Percentiles rank a stretch among this genome's conserved stretches.
These are phyloP conservation scores for Muscicapa striata DNA, from an alignment of 2,797 vertebrate genomes.

Conservation along the genomic window DNA sequence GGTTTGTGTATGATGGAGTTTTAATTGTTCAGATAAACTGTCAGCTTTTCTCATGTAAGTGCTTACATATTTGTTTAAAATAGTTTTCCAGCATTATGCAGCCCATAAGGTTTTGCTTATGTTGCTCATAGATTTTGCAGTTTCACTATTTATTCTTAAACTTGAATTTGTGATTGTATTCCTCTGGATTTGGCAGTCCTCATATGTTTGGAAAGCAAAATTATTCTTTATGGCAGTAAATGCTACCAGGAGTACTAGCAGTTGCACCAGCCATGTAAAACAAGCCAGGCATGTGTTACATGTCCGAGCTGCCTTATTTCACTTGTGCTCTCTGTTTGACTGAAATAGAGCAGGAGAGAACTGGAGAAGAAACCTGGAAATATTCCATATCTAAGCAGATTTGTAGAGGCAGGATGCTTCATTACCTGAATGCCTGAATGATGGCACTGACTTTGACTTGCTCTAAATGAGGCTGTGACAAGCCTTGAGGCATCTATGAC, in stretches of 20 bases:
- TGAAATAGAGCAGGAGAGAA: not conserved
- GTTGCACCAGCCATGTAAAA: not conserved
- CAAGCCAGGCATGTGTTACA: not conserved
- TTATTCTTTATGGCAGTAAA: not conserved
- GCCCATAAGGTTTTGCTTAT: not conserved
- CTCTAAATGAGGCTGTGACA: not conserved
- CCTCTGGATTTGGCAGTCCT: not conserved
- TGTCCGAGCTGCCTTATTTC: not conserved
- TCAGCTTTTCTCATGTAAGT: not conserved
- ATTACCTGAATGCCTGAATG: not conserved
- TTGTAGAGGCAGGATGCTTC: not conserved
- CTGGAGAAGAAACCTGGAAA: not conserved
- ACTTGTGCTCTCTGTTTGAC: not conserved
- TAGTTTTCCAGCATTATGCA: not conserved
- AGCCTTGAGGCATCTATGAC: not conserved
- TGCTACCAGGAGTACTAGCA: not conserved
- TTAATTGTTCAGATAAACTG: not conserved
- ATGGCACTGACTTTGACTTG: not conserved
- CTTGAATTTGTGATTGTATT: not conserved
- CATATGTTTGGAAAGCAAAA: not conserved
- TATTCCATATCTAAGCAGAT: not conserved
- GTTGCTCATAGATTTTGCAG: constrained; percentile 14
- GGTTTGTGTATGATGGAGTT: not conserved
- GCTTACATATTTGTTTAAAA: not conserved
- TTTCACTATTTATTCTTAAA: not conserved